Evolutionary conservation across 2,113 vertebrate species (phyloP).

Genomic region (Sylvicapra grimmia): DNA sequence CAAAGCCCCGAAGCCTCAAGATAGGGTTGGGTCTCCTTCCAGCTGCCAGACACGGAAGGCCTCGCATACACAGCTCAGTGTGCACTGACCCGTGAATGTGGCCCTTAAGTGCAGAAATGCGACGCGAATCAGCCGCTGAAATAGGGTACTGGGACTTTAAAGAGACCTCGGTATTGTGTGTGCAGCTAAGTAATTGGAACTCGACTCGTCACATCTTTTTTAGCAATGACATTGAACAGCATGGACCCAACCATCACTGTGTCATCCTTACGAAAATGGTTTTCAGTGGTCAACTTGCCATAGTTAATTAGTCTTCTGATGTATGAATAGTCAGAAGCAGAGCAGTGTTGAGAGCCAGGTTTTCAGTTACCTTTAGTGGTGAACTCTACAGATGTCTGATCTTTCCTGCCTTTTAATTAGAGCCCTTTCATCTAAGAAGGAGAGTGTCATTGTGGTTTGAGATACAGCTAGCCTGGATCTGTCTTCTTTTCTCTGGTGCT

Average conservation of each 20-base stretch:
- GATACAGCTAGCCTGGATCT: neutral
- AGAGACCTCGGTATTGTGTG: conserved; percentile 62
- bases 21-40: neutral
- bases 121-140: conserved; percentile 45
- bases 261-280: conserved; percentile 69
- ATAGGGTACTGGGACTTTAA: conserved; percentile 58
- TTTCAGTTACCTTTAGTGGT: conserved; percentile 60
- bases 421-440: conserved; percentile 36
- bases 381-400: conserved; percentile 59
- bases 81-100: neutral
- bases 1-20: neutral
- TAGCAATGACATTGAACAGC: conserved; percentile 63
- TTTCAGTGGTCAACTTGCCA: conserved; percentile 78
- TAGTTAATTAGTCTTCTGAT: conserved; percentile 78
- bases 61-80: neutral
- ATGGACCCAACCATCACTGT: conserved; percentile 74
- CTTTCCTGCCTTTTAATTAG: conserved; percentile 66
- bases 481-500: conserved; percentile 32
- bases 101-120: conserved; percentile 27
- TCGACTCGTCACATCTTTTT: conserved; percentile 61
- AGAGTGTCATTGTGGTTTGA: neutral
- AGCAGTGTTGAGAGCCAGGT: conserved; percentile 72
- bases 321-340: conserved; percentile 72
- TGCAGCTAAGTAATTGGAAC: conserved; percentile 70
- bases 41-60: neutral